phyloP scores from a whole-genome alignment of 2,888 invertebrate species.

The Amblyteles armatorius region DNA sequence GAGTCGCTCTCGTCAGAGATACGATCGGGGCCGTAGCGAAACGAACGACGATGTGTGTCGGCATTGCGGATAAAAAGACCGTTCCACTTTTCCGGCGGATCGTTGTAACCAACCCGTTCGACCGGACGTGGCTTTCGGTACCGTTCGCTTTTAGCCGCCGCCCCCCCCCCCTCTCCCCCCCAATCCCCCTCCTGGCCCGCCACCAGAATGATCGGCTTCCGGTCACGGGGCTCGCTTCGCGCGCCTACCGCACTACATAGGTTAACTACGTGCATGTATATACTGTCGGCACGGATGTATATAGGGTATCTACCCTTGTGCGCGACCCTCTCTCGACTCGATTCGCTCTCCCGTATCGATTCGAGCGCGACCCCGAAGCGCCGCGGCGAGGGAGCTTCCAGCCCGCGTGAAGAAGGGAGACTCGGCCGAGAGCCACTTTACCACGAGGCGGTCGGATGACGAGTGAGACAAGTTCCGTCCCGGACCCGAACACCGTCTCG shows the following conservation, averaged over 20 bases:
- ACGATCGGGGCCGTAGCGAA: constrained; percentile 34
- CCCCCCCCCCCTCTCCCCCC: background rate
- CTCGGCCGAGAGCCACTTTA: constrained; percentile 67
- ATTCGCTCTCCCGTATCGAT: constrained; percentile 72
- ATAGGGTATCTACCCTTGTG: constrained; percentile 57
- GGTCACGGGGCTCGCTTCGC: constrained; percentile 75
- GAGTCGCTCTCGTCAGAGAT: constrained; percentile 24
- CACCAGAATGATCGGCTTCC: constrained; percentile 80
- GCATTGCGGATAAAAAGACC: constrained; percentile 67
- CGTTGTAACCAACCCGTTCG: constrained; percentile 65
- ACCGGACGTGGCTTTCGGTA: constrained; percentile 78
- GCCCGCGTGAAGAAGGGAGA: constrained; percentile 64
- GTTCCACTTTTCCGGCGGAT: constrained; percentile 77
- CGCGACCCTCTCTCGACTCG: constrained; percentile 74
- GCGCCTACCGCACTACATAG: constrained; percentile 59
- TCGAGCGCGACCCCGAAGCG: constrained; percentile 73
- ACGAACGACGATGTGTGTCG: constrained; percentile 54
- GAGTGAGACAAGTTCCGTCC: constrained; percentile 39
- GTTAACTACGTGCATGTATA: constrained; percentile 36
- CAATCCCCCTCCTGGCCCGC: constrained; percentile 64
- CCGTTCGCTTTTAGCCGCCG: constrained; percentile 62
- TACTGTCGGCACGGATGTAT: constrained; percentile 31
- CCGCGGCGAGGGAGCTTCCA: constrained; percentile 68
- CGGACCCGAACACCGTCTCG: constrained; percentile 45
- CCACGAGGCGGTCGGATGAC: constrained; percentile 49